Percentiles rank a stretch among this genome's conserved stretches.
These are phyloP conservation scores for Vanacampus margaritifer DNA, from an alignment of 2,113 vertebrate genomes.

Conservation along the genomic window DNA sequence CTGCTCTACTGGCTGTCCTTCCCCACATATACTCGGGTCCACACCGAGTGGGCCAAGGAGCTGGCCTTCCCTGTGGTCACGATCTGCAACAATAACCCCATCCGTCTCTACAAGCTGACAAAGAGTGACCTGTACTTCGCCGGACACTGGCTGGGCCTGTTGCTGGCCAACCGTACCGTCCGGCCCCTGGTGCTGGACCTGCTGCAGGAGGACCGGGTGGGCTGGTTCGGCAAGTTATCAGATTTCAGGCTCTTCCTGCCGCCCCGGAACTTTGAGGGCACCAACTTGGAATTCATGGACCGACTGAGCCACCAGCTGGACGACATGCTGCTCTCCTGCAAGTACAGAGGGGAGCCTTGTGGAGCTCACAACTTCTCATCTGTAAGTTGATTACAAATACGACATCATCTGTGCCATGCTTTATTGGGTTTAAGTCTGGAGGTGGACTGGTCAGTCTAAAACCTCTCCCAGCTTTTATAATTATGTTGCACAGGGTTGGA, in stretches of 20 bases:
- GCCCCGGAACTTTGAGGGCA: conserved; percentile 92
- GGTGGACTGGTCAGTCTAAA: not conserved
- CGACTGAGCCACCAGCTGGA: conserved; percentile 93
- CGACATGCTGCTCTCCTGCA: conserved; percentile 97
- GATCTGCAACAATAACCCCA: conserved; percentile 97
- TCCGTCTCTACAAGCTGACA: conserved; percentile 92
- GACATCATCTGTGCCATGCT: not conserved
- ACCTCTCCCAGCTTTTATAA: not conserved
- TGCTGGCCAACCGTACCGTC: conserved; percentile 88
- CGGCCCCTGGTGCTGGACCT: conserved; percentile 88
- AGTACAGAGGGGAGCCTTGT: conserved; percentile 91
- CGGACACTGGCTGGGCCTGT: conserved; percentile 91
- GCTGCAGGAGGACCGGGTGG: conserved; percentile 82
- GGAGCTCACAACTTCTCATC: conserved; percentile 96
- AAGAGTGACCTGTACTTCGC: conserved; percentile 96
- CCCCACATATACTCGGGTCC: conserved; percentile 90
- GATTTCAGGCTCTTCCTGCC: conserved; percentile 95
- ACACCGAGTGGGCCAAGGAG: conserved; percentile 92
- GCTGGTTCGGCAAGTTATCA: conserved; percentile 93
- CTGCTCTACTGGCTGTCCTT: conserved; percentile 92
- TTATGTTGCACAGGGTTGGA: too few species aligned
- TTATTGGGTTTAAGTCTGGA: not conserved
- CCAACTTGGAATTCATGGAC: conserved; percentile 95
- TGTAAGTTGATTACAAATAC: conserved; percentile 79
- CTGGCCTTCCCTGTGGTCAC: conserved; percentile 91